Conservation (phyloP, 2,888 invertebrate genomes). For the Erebia palarica region DNA sequence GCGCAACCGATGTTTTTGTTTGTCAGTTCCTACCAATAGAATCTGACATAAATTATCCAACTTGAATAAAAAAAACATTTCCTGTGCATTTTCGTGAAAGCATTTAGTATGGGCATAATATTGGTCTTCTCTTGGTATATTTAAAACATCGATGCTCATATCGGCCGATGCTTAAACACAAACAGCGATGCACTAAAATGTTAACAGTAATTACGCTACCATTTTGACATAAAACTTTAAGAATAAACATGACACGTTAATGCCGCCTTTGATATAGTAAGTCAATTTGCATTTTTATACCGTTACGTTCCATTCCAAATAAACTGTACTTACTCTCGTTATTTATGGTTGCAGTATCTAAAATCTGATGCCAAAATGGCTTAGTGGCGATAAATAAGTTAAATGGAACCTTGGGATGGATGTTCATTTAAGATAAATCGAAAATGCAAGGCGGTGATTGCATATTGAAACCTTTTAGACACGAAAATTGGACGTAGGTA, state of each 20-base stretch:
- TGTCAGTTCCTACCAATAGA: too few relatives aligned
- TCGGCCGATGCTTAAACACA: not conserved
- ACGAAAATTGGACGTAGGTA: too few relatives aligned
- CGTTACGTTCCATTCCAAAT: conserved; percentile 30
- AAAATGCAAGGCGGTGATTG: not conserved
- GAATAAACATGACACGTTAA: conserved; percentile 30
- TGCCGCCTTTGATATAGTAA: conserved; percentile 31
- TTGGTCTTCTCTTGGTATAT: too few relatives aligned
- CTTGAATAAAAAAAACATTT: too few relatives aligned
- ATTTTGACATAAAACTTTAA: conserved; percentile 22
- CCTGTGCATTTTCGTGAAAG: too few relatives aligned
- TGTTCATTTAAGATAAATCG: conserved; percentile 19
- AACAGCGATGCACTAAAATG: not conserved
- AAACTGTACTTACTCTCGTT: conserved; percentile 23
- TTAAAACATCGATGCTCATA: not conserved
- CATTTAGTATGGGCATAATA: too few relatives aligned
- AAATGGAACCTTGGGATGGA: conserved; percentile 28
- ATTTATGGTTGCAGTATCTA: conserved; percentile 35
- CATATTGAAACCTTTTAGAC: not conserved
- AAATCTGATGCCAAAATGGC: conserved; percentile 38
- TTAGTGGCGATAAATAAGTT: conserved; percentile 30
- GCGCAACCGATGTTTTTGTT: too few relatives aligned
- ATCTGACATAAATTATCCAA: too few relatives aligned
- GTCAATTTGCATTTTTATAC: conserved; percentile 37
- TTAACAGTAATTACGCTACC: conserved; percentile 17